These are phyloP conservation scores for Aplidium turbinatum DNA, from an alignment of 23 tunicate genomes.

Conservation along the genomic window DNA sequence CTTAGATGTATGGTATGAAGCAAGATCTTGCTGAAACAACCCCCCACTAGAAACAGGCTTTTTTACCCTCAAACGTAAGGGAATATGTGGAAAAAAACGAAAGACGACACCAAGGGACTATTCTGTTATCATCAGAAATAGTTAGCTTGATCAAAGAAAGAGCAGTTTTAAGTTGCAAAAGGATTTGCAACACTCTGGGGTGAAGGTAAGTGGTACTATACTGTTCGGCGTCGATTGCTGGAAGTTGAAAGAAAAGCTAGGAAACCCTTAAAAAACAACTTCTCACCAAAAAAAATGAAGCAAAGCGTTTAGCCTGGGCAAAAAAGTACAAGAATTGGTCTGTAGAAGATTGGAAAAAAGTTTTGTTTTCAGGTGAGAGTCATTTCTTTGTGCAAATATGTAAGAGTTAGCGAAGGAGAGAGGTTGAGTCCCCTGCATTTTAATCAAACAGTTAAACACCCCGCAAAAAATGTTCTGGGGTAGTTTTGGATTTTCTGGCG, in stretches of 20 bases:
- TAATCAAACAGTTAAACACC: constrained; percentile 16
- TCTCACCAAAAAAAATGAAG: constrained; percentile 13
- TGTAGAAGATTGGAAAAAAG: constrained; percentile 33
- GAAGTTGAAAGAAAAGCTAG: not conserved
- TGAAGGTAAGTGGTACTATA: not conserved
- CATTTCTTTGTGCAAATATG: constrained; percentile 36
- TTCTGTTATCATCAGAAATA: constrained; percentile 25
- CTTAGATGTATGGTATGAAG: constrained; percentile 20
- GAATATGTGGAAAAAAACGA: constrained; percentile 19
- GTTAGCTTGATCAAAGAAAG: constrained; percentile 13
- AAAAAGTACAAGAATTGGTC: constrained; percentile 4
- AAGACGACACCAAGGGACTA: constrained; percentile 31
- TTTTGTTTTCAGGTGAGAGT: constrained; percentile 25
- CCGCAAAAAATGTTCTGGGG: constrained; percentile 15
- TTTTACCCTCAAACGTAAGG: constrained; percentile 25
- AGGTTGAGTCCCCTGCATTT: constrained; percentile 13
- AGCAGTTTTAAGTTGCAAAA: constrained; percentile 34
- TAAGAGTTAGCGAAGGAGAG: constrained; percentile 13
- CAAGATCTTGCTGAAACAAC: constrained; percentile 19
- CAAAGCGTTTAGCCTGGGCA: constrained; percentile 22
- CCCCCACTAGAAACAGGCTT: constrained; percentile 31
- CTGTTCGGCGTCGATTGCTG: constrained; percentile 8
- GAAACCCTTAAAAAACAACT: constrained; percentile 6
- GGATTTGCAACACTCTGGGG: constrained; percentile 26
- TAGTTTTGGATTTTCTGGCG: constrained; percentile 16